These are phyloP conservation scores for Anthrax anthrax DNA, from an alignment of 2,888 invertebrate genomes.

Conservation along the genomic window DNA sequence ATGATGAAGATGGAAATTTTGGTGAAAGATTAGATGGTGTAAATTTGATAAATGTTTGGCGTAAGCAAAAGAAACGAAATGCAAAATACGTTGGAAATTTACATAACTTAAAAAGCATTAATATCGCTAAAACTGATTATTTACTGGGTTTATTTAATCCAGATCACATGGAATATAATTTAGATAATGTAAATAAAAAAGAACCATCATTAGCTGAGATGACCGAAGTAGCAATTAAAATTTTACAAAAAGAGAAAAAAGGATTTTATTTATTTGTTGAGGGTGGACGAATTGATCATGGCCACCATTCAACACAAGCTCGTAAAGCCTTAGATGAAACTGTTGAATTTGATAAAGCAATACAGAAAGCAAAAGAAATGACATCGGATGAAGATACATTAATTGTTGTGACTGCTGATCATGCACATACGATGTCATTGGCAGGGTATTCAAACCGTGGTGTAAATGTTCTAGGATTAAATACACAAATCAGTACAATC, in stretches of 20 bases:
- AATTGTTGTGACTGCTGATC: slow-evolving; percentile 68
- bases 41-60: slow-evolving; percentile 55
- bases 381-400: slow-evolving; percentile 56
- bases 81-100: slow-evolving; percentile 20
- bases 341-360: slow-evolving; percentile 59
- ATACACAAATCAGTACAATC: slow-evolving; percentile 17
- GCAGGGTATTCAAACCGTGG: slow-evolving; percentile 51
- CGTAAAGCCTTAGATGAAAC: slow-evolving; percentile 30
- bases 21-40: slow-evolving; percentile 45
- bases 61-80: slow-evolving; percentile 17
- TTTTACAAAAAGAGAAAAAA: slow-evolving; percentile 45
- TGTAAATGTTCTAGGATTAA: slow-evolving; percentile 37
- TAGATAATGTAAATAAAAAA: slow-evolving; percentile 12
- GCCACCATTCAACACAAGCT: slow-evolving; percentile 27
- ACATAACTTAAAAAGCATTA: slow-evolving; percentile 20
- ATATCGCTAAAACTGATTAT: slow-evolving; percentile 37
- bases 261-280: slow-evolving; percentile 71
- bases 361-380: slow-evolving; percentile 44
- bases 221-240: slow-evolving; percentile 60
- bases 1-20: slow-evolving; percentile 34
- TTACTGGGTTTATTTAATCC: slow-evolving; percentile 41
- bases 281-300: slow-evolving; percentile 38
- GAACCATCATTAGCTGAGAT: slow-evolving; percentile 63
- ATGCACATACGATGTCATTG: slow-evolving; percentile 61
- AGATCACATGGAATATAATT: slow-evolving; percentile 44